Percentiles rank a stretch among this genome's conserved stretches.
Evolutionary conservation across 1,140 invertebrate species (phyloP).

Genomic region (Philopotamus ludificatus): DNA sequence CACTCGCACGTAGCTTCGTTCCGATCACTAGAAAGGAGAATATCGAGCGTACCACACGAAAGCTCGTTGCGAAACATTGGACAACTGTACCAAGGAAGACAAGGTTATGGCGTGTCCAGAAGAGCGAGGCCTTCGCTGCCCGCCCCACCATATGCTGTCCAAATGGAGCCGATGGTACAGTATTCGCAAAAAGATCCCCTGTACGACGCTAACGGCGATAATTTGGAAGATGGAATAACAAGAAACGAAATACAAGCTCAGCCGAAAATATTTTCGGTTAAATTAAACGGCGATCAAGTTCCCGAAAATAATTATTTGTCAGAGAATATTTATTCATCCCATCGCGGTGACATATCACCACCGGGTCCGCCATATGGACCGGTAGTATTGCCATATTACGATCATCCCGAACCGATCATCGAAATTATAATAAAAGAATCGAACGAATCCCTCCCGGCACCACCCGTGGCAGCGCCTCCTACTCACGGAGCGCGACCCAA

Average conservation of each 20-base stretch:
- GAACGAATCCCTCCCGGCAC: constrained; percentile 73
- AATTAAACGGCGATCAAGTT: constrained; percentile 54
- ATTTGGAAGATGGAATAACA: constrained; percentile 51
- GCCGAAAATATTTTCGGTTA: constrained; percentile 55
- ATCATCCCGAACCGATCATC: constrained; percentile 84
- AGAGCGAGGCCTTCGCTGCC: constrained; percentile 55
- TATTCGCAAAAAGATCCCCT: constrained; percentile 76
- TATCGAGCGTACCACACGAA: constrained; percentile 43
- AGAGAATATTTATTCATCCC: constrained; percentile 51
- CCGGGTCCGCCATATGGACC: constrained; percentile 55
- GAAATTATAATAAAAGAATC: constrained; percentile 90
- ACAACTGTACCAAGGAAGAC: constrained; percentile 43
- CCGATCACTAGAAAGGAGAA: constrained; percentile 51
- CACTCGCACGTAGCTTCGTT: constrained; percentile 55
- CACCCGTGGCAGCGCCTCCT: constrained; percentile 58
- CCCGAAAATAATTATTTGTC: constrained; percentile 49
- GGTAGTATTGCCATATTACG: constrained; percentile 63
- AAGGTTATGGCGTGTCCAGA: constrained; percentile 45
- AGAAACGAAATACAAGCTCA: constrained; percentile 56
- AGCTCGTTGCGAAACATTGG: constrained; percentile 38
- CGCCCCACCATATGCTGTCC: constrained; percentile 70
- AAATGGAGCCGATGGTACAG: constrained; percentile 76
- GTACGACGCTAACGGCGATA: constrained; percentile 59
- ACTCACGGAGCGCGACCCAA: constrained; percentile 62
- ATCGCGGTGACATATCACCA: constrained; percentile 46